Base-by-base conservation (phyloP, 2,113 vertebrate genomes). In the Bujurquina vittata region DNA sequence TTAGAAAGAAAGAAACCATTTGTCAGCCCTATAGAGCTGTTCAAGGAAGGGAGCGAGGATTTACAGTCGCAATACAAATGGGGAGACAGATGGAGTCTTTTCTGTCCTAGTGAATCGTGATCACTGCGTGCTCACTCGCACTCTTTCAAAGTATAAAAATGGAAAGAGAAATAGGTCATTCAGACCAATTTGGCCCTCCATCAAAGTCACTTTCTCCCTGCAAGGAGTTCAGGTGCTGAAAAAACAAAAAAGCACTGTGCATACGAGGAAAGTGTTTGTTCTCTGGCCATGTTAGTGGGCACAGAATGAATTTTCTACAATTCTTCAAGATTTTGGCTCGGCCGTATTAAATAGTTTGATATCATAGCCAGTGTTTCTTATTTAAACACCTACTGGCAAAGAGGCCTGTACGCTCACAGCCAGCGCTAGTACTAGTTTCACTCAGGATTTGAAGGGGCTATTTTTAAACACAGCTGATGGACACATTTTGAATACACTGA, bases 91-190 rank as follows among this genome's bases (percentile, higher is more conserved):
- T 79, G 60, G 78, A 89, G 72, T 55, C 62, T 29, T 23, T 33
- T 62, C 12, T 76, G 81, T 82, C 37, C 79, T 29, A 31, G 59
- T 75, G 80, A 84, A 78, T 84, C 49, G 65, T 78, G 74, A 81
- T 86, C 74, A 78, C 14, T 62, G 40, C 55, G 43, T 52, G 14
- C 57, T 31, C 46, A 37, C 56, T n/a, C 58, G 43, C 6, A 59
- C 31, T 22, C 35, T 75, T 52, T 40, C 4, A 67, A 52, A 69
- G 46, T 37, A 43, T 5, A n/a, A 54, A 72, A 83, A 77, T n/a
- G 17, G n/a, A 60, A 49, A n/a, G 26, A 58, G 14, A 37, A 80
- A 52, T 52, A 55, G 40, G n/a, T 56, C 77, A 26, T 23, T n/a
- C 55, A 37, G 10, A 73, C 18, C 23, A 57, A 73, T 69, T 49